Base-by-base conservation (phyloP, 2,888 invertebrate genomes). In the Cantharis rufa region DNA sequence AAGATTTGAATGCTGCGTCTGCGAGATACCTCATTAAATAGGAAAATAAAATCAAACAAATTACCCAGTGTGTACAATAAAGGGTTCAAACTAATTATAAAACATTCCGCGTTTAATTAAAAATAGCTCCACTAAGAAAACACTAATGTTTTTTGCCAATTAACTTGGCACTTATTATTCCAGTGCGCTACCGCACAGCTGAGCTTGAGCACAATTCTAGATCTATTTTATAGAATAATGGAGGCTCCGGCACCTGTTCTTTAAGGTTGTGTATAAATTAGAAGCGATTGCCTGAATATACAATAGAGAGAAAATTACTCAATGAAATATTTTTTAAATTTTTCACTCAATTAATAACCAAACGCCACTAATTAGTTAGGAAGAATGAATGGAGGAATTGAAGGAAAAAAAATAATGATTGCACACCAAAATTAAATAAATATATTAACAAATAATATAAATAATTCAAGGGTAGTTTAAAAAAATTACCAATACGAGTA, bases 141-240 rank as follows among this genome's bases (percentile, higher is more conserved):
- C 81, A 83, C 81, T 80, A 81, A 81, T 80, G 82, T 82, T 83
- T 81, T 83, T 82, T 81, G 82, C 82, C 82, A 84, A 84, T 84
- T 84, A 83, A 82, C 82, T 80, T 81, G 82, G 81, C 81, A 81
- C 82, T 83, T 83, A 83, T 82, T 83, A 83, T 84, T 83, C 84
- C 78, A 79, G 77, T 74, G 79, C 79, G 81, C 79, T 79, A 78
- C 77, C 78, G 74, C 77, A 80, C 82, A 82, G 82, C 82, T 82
- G 83, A 80, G 81, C 81, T 68, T 69, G 68, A 66, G 73, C 72
- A 79, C 80, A 80, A 69, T 79, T 74, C 74, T 72, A 79, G 78
- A 80, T 80, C 80, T 77, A 78, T 78, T 78, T 69, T 72, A 71
- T 74, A 69, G 63, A 77, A 77, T 77, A 77, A 77, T 77, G 70